Conservation (phyloP, 2,113 vertebrate genomes). For the Zosterops japonicus region DNA sequence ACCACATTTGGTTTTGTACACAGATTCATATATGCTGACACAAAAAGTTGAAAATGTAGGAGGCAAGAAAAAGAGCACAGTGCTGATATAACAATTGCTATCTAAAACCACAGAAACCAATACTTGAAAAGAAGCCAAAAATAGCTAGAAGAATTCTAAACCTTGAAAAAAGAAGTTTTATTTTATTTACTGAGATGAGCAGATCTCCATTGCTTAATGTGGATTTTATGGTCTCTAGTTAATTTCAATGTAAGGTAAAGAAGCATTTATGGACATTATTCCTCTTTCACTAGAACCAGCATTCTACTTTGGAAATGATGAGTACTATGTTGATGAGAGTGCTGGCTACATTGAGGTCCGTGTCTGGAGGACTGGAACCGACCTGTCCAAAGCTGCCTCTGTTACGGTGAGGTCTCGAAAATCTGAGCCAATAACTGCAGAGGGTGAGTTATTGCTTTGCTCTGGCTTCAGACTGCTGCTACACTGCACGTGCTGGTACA, state of each 20-base stretch:
- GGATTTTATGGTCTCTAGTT: background rate
- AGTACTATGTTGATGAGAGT: constrained; percentile 88
- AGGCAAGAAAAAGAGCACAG: background rate
- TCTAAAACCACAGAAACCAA: background rate
- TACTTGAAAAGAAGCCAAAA: background rate
- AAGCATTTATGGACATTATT: background rate
- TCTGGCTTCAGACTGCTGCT: background rate
- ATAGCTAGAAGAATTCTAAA: background rate
- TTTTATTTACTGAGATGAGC: background rate
- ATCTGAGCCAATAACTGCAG: constrained; percentile 84
- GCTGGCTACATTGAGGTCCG: constrained; percentile 82
- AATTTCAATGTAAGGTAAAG: background rate
- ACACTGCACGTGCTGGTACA: accelerated
- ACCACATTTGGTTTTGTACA: background rate
- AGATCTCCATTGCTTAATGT: background rate
- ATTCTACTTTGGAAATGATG: constrained; percentile 86
- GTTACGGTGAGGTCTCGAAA: constrained; percentile 90
- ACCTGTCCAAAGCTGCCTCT: constrained; percentile 85
- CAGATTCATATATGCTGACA: background rate
- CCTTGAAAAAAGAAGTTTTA: background rate
- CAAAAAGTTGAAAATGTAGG: background rate
- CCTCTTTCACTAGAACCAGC: constrained; percentile 80
- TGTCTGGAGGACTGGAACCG: constrained; percentile 90
- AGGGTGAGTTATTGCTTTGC: constrained; percentile 74
- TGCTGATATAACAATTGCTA: background rate